Base-by-base conservation (phyloP, 2,113 vertebrate genomes). In the Daboia siamensis region DNA sequence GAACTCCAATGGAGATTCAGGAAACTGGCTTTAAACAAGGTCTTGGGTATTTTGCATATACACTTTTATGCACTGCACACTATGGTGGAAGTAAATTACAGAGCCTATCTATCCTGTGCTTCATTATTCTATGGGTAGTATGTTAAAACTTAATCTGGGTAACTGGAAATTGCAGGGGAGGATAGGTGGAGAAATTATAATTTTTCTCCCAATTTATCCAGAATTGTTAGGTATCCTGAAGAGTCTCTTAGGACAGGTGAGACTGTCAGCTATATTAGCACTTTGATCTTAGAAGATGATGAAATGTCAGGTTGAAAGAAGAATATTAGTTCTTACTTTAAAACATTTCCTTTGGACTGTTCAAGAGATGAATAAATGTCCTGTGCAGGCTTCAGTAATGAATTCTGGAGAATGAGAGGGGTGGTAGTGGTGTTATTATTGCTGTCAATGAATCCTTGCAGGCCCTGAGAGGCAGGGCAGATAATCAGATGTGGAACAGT, bases 361-460 rank as follows among this genome's bases (percentile, higher is more conserved):
- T n/a, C 39, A 46, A 44, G 44, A 48, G 46, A 52, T 91, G 13
- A 2, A 24, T 80, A 56, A 48, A 39, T 80, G 52, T 26, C 44
- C 44, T 13, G 15, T 55, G 15, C 5, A 3, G 10, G 13, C 0
- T 0, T 44, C 85, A 52, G 52, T 64, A 26, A 4, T 0, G 0
- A 33, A 33, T 24, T 2, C 33, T 46, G 1, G n/a, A 84, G 13
- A 24, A 24, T 21, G 0, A 74, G 5, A 17, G 13, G n/a, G n/a
- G 17, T 39, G 39, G 1, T n/a, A n/a, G n/a, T n/a, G 13, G 64
- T 74, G 64, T 64, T 29, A 10, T 17, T 33, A 33, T 17, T 74
- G n/a, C 5, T 74, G 13, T 17, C n/a, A 5, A 33, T 33, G 64
- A 74, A 33, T 33, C n/a, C 64, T 33, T 69, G 29, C n/a, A 64